Base-by-base conservation (phyloP, 2,888 invertebrate species). In the Apomyelois bistriatella region DNA sequence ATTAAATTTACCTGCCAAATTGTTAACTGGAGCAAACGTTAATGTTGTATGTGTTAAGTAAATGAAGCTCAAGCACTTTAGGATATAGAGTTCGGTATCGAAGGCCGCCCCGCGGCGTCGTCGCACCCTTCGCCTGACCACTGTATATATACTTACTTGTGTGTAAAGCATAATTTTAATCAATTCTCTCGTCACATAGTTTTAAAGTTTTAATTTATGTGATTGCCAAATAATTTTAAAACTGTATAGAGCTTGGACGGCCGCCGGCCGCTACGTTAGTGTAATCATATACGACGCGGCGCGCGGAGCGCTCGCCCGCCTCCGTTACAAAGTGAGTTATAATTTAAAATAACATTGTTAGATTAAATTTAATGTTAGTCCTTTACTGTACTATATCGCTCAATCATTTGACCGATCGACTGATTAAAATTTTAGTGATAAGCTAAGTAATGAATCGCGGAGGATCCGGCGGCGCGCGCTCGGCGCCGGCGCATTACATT, bases 291-390 rank as follows among this genome's bases (percentile, higher is more conserved):
- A 36, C 64, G 62, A 58, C 68, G 64, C 66, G 62, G 64, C 60
- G 66, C 67, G 53, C 58, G 56, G 74, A 77, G 68, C 79, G 78
- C 70, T 64, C 76, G 72, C 76, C 64, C 59, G 72, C 76, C 78
- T 70, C 73, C 75, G 70, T 66, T 70, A 74, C 85, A 83, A 84
- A 82, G 82, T 87, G 88, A 87, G 79, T 89, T 89, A 88, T 89
- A 82, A 87, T 89, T 89, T 90, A 87, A 87, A 86, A 82, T 88
- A 87, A 88, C 86, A 87, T 79, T 88, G 87, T 87, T 90, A 89
- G 89, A 89, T 90, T 90, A 89, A 90, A 89, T 88, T 88, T 90
- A 89, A 90, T 90, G 77, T 90, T 90, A 89, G 90, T 89, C 88
- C 82, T 86, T 86, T 88, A 88, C 88, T 89, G 86, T 88, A 88